These are phyloP conservation scores for Mesaphorura yosii DNA, from an alignment of 1,140 invertebrate species.

Conservation along the genomic window DNA sequence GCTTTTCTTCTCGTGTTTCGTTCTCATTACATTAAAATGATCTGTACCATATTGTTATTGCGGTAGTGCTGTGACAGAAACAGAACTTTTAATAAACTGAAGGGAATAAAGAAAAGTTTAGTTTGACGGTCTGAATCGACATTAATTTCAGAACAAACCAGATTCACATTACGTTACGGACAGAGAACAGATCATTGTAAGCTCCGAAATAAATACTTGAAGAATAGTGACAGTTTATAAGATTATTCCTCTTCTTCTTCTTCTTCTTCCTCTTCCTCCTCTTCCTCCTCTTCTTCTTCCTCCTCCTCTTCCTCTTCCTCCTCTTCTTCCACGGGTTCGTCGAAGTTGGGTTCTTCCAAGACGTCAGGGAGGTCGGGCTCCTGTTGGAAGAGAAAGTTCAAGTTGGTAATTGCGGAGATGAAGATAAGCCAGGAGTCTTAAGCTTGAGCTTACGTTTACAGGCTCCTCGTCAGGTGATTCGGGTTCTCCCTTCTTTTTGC, in stretches of 20 bases:
- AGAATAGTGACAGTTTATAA: neutral
- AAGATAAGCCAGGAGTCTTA: neutral
- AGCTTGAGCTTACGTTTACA: constrained; percentile 45
- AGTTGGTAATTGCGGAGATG: neutral
- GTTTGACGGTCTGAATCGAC: too few species aligned
- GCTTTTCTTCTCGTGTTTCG: too few species aligned
- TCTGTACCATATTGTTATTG: too few species aligned
- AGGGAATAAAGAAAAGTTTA: too few species aligned
- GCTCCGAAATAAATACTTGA: too few species aligned
- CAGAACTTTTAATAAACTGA: too few species aligned
- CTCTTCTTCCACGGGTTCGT: constrained; percentile 57
- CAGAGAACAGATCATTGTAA: too few species aligned
- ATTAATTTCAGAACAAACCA: too few species aligned
- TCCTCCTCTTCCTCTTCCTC: constrained; percentile 57
- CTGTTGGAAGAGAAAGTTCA: neutral
- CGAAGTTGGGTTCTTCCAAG: constrained; percentile 44
- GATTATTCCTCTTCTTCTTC: constrained; percentile 32
- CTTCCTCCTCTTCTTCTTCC: constrained; percentile 59
- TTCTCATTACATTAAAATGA: too few species aligned
- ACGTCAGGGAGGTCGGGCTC: constrained; percentile 8
- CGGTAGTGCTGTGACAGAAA: too few species aligned
- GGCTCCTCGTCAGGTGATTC: constrained; percentile 73
- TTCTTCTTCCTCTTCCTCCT: constrained; percentile 54
- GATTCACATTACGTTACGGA: too few species aligned
- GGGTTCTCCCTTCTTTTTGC: constrained; percentile 74